Conservation (phyloP, 2,797 vertebrate genomes). For the Taeniopygia guttata region DNA sequence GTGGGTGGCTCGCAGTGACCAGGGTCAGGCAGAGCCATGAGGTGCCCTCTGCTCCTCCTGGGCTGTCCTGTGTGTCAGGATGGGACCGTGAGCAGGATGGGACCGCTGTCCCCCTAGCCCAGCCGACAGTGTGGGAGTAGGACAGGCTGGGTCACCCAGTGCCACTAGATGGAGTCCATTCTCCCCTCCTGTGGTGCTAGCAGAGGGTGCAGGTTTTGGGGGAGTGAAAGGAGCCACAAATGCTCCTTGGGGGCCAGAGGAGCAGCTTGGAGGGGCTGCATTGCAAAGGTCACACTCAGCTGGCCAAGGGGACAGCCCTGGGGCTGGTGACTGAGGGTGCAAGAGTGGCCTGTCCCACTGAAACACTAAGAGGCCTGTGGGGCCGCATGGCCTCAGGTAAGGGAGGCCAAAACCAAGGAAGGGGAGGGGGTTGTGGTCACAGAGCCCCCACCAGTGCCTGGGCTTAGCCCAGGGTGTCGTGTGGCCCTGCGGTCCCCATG, state of each 20-base stretch:
- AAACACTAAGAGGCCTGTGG: slow-evolving; percentile 11
- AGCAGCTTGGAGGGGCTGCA: not conserved
- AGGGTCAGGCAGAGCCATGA: not conserved
- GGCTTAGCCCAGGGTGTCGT: not conserved
- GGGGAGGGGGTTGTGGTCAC: not conserved
- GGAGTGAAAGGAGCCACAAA: not conserved
- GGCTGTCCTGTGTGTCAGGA: not conserved
- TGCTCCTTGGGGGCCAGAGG: not conserved
- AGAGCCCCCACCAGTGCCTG: accelerated
- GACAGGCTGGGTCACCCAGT: not conserved
- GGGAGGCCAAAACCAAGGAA: not conserved
- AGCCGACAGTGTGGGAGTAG: not conserved
- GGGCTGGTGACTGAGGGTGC: not conserved
- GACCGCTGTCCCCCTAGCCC: not conserved
- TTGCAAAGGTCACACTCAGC: not conserved
- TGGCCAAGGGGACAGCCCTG: not conserved
- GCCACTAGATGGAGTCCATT: not conserved
- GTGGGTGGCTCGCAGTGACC: not conserved
- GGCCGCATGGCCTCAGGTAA: not conserved
- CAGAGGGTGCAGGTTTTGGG: not conserved
- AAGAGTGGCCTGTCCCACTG: not conserved
- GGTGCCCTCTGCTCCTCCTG: not conserved
- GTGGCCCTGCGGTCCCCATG: accelerated
- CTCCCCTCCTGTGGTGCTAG: not conserved
- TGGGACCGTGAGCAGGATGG: not conserved